Evolutionary conservation across 2,113 vertebrate genomes (phyloP).

Genomic region (Actenoides lindsayi): DNA sequence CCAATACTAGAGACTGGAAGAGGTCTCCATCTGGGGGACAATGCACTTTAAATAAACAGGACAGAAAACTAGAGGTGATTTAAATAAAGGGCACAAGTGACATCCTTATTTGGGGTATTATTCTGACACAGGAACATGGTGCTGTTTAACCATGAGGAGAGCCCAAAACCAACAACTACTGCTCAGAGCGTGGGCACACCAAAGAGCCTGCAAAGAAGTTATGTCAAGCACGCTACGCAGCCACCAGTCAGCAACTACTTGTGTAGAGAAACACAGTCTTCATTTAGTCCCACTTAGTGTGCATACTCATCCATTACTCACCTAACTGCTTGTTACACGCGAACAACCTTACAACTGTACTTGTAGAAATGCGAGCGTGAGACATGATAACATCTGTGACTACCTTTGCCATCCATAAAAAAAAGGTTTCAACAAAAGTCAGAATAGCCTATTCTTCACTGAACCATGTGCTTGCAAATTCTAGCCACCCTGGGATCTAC

Average conservation of each 20-base stretch:
- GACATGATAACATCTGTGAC: neutral
- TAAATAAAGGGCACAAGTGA: neutral
- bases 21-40: slow-evolving; percentile 13
- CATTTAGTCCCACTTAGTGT: neutral
- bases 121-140: neutral
- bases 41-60: neutral
- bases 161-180: neutral
- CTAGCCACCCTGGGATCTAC: neutral
- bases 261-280: neutral
- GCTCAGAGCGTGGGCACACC: neutral
- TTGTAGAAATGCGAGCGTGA: neutral
- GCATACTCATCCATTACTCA: neutral
- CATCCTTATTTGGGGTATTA: neutral
- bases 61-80: neutral
- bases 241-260: neutral
- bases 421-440: neutral
- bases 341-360: neutral
- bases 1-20: neutral
- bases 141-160: neutral
- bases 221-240: neutral
- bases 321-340: neutral
- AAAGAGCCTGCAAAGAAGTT: neutral
- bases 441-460: neutral
- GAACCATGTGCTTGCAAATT: neutral
- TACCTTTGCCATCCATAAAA: neutral